Conservation (phyloP, 1,140 invertebrate genomes). For the Gryllus bimaculatus region DNA sequence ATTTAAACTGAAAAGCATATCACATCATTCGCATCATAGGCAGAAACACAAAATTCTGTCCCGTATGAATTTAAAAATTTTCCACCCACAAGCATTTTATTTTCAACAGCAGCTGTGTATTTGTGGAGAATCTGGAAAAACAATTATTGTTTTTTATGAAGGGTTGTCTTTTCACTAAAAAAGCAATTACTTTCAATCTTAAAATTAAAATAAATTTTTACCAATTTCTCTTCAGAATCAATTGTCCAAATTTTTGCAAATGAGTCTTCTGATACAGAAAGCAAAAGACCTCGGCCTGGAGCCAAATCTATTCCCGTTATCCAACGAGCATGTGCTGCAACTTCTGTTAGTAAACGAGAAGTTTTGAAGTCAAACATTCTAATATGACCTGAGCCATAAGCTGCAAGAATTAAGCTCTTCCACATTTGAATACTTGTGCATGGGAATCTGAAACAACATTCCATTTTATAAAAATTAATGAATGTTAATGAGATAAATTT, state of each 20-base stretch:
- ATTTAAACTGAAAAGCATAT: conserved; percentile 25
- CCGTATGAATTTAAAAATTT: conserved; percentile 28
- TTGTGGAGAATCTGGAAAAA: conserved; percentile 24
- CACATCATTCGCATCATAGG: conserved; percentile 29
- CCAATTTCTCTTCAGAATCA: conserved; percentile 5
- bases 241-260: conserved; percentile 38
- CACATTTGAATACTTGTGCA: conserved; percentile 27
- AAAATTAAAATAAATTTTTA: not conserved
- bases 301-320: conserved; percentile 40
- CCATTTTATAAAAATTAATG: too few species aligned
- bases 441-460: conserved; percentile 23
- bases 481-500: too few species aligned
- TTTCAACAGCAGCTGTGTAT: conserved; percentile 25
- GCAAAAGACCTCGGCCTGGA: conserved; percentile 32
- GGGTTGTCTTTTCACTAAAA: not conserved
- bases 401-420: conserved; percentile 32
- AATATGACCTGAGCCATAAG: conserved; percentile 41
- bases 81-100: conserved; percentile 29
- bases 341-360: conserved; percentile 33
- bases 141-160: not conserved
- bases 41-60: conserved; percentile 28
- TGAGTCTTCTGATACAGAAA: conserved; percentile 39
- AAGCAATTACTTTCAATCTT: not conserved
- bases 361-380: conserved; percentile 31
- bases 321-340: conserved; percentile 38